A percentile compares a stretch with the other conserved stretches of the same genome.
Evolutionary conservation across 2,113 vertebrate species (phyloP).

Genomic region (Urocitellus parryii): DNA sequence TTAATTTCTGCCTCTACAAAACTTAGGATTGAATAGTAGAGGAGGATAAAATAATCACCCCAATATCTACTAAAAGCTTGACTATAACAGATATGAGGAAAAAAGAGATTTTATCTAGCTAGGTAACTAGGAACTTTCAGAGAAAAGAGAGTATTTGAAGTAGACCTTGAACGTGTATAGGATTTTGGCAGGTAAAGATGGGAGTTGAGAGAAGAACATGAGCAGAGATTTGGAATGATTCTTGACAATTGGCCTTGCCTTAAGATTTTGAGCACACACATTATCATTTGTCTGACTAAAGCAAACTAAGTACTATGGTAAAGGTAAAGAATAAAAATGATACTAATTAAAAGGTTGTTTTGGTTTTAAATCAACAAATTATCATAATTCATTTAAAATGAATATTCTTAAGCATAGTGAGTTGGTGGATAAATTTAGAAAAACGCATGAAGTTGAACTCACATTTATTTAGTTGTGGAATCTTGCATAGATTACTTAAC

Average conservation of each 20-base stretch:
- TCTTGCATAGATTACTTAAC: conserved; percentile 39
- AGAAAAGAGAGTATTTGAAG: background rate
- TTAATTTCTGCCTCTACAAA: conserved; percentile 30
- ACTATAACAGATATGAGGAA: conserved; percentile 15
- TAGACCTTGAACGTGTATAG: background rate
- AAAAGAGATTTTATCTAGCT: background rate
- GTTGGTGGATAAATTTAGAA: conserved; percentile 36
- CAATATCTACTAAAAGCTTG: background rate
- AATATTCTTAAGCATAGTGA: conserved; percentile 13
- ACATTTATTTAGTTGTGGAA: background rate
- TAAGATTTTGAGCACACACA: background rate
- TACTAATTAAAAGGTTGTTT: conserved; percentile 37
- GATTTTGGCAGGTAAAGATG: conserved; percentile 8
- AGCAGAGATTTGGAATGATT: conserved; percentile 22
- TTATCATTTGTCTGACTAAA: conserved; percentile 34
- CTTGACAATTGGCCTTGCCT: background rate
- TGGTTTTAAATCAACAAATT: conserved; percentile 61
- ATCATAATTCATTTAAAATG: conserved; percentile 29
- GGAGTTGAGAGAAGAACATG: background rate
- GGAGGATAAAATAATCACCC: conserved; percentile 47
- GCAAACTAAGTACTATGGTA: conserved; percentile 12
- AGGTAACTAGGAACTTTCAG: conserved; percentile 5
- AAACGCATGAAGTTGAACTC: conserved; percentile 38
- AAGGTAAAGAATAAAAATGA: conserved; percentile 43
- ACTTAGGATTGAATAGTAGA: conserved; percentile 16